Evolutionary conservation across 2,888 invertebrate species (phyloP), one percentile per base, ranked within the genome.

Genomic region (Dryobota labecula): DNA sequence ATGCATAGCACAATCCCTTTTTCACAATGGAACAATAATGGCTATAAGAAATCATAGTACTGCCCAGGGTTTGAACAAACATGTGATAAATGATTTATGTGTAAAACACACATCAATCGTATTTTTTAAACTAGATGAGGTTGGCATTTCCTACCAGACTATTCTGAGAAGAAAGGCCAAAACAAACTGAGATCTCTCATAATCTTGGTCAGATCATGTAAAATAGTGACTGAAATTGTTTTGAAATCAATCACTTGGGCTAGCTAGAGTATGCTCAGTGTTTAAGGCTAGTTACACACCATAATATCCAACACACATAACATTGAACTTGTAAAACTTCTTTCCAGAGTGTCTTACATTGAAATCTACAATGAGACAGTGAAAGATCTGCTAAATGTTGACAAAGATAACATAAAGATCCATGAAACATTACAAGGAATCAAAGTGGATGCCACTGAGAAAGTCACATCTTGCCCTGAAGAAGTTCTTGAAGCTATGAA

Each of bases 351-450:
- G 41, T 98, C 98, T 0, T 98, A 98, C 89, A 97, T 99, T 78
- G 99, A 99, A 93, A 98, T 99, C 60, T 98, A 99, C 90, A 98
- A 98, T 92, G 99, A 99, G 90, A 97, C 97, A 79, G 95, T 99
- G 0, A 97, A 96, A 73, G 99, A 99, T 90, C 94, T 99, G 11
- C 92, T 99, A 0, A 96, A 97, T 81, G 93, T 96, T 18, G 94
- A 95, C 15, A 96, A 96, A 64, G 92, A 92, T 6, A 97, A 97
- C 81, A 88, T 98, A 0, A 97, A 97, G 91, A 94, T 98, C 27
- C 95, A 97, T 45, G 98, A 98, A 84, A 96, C 96, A 27, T 78
- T 93, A 51, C 95, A 96, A 77, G 98, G 98, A 0, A 96, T 98
- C 0, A 96, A 96, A 82, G 97, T 98, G 0, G 96, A 97, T 75